Evolutionary conservation across 2,113 vertebrate species (phyloP).

Genomic region (Aix galericulata): DNA sequence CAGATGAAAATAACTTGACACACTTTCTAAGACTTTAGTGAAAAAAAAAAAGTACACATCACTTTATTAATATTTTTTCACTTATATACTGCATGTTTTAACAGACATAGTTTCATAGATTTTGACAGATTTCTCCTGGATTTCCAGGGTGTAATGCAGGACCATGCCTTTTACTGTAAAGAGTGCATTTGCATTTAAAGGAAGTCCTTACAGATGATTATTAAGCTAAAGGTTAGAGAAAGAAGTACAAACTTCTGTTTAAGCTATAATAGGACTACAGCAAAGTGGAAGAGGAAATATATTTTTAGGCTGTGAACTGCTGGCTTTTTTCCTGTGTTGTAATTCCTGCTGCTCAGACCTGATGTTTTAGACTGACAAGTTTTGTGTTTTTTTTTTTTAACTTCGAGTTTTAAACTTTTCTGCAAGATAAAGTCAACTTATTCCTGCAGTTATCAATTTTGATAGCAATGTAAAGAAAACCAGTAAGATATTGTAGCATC

Average conservation of each 20-base stretch:
- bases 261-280: slow-evolving; percentile 13
- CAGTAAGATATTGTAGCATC: not conserved
- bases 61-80: not conserved
- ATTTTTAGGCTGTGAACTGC: slow-evolving; percentile 53
- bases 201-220: slow-evolving; percentile 26
- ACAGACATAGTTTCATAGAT: not conserved
- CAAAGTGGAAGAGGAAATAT: slow-evolving; percentile 51
- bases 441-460: slow-evolving; percentile 13
- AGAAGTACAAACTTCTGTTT: slow-evolving; percentile 27
- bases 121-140: not conserved
- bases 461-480: not conserved
- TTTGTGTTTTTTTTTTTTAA: not conserved
- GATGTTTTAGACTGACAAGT: slow-evolving; percentile 22
- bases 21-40: not conserved
- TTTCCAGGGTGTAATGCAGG: not conserved
- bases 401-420: not conserved
- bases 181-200: slow-evolving; percentile 48
- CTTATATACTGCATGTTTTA: not conserved
- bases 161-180: slow-evolving; percentile 14
- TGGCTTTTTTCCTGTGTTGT: slow-evolving; percentile 58
- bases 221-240: slow-evolving; percentile 39
- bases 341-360: slow-evolving; percentile 28
- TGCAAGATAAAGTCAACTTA: not conserved
- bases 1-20: not conserved
- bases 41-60: not conserved